Evolutionary conservation across 1,140 invertebrate genomes (phyloP).

Genomic region (Araneus ventricosus): DNA sequence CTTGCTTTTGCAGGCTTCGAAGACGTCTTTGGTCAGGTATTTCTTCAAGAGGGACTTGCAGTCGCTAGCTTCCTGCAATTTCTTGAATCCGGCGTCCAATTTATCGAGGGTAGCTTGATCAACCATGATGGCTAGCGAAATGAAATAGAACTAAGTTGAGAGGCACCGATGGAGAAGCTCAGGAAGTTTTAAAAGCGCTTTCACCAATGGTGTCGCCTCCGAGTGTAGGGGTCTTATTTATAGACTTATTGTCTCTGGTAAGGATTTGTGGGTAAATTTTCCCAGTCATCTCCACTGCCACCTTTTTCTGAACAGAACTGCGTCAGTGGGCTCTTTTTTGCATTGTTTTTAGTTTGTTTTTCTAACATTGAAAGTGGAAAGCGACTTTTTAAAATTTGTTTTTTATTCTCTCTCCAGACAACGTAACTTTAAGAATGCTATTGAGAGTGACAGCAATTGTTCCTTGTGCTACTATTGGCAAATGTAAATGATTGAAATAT

Average conservation of each 20-base stretch:
- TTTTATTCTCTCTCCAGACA: background rate
- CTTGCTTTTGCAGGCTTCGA: constrained; percentile 93
- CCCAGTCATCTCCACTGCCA: background rate
- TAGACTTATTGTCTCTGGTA: constrained; percentile 31
- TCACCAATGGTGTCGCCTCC: constrained; percentile 52
- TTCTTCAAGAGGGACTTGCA: constrained; percentile 98
- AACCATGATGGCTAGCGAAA: constrained; percentile 75
- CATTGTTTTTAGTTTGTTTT: constrained; percentile 2
- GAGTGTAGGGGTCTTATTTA: constrained; percentile 58
- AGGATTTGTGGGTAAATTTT: constrained; percentile 71
- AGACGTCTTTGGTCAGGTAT: constrained; percentile 92
- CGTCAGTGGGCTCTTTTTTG: background rate
- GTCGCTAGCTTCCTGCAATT: constrained; percentile 89
- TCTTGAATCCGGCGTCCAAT: constrained; percentile 93
- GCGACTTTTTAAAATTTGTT: background rate
- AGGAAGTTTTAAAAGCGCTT: background rate
- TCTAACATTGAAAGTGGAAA: constrained; percentile 22
- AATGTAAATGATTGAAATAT: background rate
- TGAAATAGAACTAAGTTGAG: background rate
- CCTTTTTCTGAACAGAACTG: constrained; percentile 34
- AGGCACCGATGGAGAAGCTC: constrained; percentile 5
- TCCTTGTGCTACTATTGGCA: background rate
- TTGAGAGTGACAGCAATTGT: background rate
- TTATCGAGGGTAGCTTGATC: constrained; percentile 83
- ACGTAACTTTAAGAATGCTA: background rate